Evolutionary conservation across 2,888 invertebrate genomes (phyloP), one percentile per base, ranked within the genome.

Genomic region (Ceramica pisi): DNA sequence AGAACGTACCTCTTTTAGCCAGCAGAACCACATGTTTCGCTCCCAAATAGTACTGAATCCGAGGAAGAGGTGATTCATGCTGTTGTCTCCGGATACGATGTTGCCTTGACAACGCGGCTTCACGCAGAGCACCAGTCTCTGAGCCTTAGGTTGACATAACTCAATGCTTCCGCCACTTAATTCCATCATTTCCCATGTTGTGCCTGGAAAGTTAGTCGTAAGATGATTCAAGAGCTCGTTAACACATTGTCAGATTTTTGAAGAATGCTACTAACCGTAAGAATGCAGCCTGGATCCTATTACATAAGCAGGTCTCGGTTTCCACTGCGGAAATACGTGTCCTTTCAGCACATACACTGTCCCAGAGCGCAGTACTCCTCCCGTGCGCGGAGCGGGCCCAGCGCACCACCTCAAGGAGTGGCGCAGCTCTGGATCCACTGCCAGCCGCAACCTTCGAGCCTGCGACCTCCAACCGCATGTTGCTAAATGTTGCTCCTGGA

Each of bases 291-390:
- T 94, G 48, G 97, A 97, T 79, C 97, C 97, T 86, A 97, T 94
- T 71, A 97, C 93, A 81, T 97, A 96, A 48, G 97, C 94, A 44
- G 96, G 95, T 80, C 97, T 94, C 66, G 96, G 95, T 88, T 97
- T 97, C 97, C 97, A 97, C 88, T 97, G 97, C 51, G 97, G 97
- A 83, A 97, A 97, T 61, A 97, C 97, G 81, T 97, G 96, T 59
- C 97, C 97, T 90, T 97, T 97, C 63, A 97, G 91, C 59, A 97
- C 96, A 81, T 97, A 94, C 59, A 97, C 90, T 68, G 96, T 96
- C 38, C 96, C 95, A 66, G 97, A 96, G 46, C 90, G 90, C 21
- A 92, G 80, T 8, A 94, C 91, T 50, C 94, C 96, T 53, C 95
- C 91, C 14, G 94, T 92, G 4, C 95, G 93, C 0, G 94, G 93